These are phyloP conservation scores for Chaetops frenatus DNA, from an alignment of 2,113 vertebrate genomes.

Conservation along the genomic window DNA sequence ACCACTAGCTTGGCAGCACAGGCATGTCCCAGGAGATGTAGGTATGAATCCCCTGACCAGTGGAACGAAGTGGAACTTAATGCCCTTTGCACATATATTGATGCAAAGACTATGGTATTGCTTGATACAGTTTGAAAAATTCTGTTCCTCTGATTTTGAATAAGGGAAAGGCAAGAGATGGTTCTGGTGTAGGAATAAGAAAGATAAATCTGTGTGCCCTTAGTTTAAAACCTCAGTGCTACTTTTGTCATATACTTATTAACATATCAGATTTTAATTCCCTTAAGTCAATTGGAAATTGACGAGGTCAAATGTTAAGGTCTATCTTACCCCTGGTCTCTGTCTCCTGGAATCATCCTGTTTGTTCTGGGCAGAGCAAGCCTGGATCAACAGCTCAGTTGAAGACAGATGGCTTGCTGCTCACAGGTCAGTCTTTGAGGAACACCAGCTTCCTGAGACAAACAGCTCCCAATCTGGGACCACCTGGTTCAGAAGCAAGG, in stretches of 20 bases:
- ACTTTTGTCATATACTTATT: neutral
- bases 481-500: neutral
- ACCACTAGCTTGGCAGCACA: fast-evolving
- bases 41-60: neutral
- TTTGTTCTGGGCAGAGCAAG: neutral
- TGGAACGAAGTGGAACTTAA: neutral
- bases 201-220: neutral
- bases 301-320: fast-evolving
- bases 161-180: neutral
- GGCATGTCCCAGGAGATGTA: fast-evolving
- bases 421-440: neutral
- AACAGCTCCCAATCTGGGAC: fast-evolving
- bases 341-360: fast-evolving
- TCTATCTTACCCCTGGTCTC: neutral
- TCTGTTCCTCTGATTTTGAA: neutral
- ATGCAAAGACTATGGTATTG: neutral
- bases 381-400: neutral
- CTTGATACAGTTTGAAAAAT: neutral
- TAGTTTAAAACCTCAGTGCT: neutral
- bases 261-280: neutral
- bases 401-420: neutral
- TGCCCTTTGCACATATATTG: neutral
- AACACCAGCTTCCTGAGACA: neutral
- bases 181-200: neutral
- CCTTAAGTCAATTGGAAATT: neutral